These are phyloP conservation scores for Sthenelais limicola DNA, from an alignment of 2,888 invertebrate species.

Conservation along the genomic window DNA sequence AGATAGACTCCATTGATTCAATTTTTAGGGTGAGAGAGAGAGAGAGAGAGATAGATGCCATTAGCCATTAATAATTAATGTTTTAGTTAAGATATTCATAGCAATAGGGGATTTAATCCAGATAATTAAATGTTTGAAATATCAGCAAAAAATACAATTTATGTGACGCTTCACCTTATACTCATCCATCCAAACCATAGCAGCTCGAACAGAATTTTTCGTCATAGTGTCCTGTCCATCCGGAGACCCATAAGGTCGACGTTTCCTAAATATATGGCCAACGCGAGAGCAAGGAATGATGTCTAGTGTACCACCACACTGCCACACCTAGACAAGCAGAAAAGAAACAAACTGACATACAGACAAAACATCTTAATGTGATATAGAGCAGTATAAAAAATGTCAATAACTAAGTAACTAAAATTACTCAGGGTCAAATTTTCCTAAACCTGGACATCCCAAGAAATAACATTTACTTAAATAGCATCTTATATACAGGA, in stretches of 20 bases:
- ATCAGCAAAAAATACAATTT: not conserved
- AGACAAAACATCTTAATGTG: too few species aligned
- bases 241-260: conserved; percentile 91
- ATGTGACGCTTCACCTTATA: conserved; percentile 78
- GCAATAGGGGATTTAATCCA: not conserved
- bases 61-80: too few species aligned
- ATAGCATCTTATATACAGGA: too few species aligned
- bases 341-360: too few species aligned
- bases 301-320: conserved; percentile 94
- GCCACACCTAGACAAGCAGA: conserved; percentile 90
- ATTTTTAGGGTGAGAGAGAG: too few species aligned
- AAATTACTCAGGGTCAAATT: too few species aligned
- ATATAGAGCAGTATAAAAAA: too few species aligned
- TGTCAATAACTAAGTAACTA: too few species aligned
- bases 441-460: too few species aligned
- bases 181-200: conserved; percentile 97
- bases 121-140: not conserved
- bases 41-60: too few species aligned
- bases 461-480: too few species aligned
- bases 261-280: conserved; percentile 93
- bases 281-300: conserved; percentile 95
- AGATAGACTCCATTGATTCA: too few species aligned
- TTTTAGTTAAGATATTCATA: not conserved
- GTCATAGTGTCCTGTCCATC: conserved; percentile 89
- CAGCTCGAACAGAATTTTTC: conserved; percentile 91